Conservation (phyloP, 1,140 invertebrate species). For the Hestina assimilis region DNA sequence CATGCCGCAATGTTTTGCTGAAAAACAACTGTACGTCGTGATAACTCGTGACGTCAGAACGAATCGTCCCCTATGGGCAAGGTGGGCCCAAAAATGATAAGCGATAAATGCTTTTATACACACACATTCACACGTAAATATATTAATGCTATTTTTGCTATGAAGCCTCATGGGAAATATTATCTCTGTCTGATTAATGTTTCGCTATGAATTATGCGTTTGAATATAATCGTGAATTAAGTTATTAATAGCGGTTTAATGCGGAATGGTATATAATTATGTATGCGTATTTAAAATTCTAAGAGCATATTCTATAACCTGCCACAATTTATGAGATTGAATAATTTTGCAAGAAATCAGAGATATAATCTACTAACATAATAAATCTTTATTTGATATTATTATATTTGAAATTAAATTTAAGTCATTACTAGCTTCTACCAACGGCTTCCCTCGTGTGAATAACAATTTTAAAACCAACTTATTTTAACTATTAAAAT, state of each 20-base stretch:
- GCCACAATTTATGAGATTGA: too few relatives aligned
- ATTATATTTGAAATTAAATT: too few relatives aligned
- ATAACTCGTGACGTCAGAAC: conserved; percentile 42
- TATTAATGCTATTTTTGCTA: conserved; percentile 38
- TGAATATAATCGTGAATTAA: conserved; percentile 3
- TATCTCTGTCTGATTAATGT: conserved; percentile 40
- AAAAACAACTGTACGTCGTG: conserved; percentile 25
- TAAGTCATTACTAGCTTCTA: too few relatives aligned
- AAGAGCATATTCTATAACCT: too few relatives aligned
- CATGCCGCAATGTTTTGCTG: conserved; percentile 14
- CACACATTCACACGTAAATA: conserved; percentile 21
- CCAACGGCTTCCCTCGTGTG: too few relatives aligned
- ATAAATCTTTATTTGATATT: too few relatives aligned
- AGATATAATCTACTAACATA: too few relatives aligned
- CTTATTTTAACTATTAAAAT: too few relatives aligned
- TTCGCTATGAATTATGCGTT: conserved; percentile 4
- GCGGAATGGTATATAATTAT: too few relatives aligned
- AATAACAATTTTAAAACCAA: too few relatives aligned
- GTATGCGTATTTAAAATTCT: too few relatives aligned
- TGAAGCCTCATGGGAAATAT: conserved; percentile 42
- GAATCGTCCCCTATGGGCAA: conserved; percentile 45
- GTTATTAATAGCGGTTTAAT: background rate
- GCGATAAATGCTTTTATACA: conserved; percentile 22
- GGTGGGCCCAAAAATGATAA: conserved; percentile 57
- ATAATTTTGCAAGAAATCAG: too few relatives aligned